Conservation (phyloP, 2,888 invertebrate genomes). For the Cephus rjabovi region DNA sequence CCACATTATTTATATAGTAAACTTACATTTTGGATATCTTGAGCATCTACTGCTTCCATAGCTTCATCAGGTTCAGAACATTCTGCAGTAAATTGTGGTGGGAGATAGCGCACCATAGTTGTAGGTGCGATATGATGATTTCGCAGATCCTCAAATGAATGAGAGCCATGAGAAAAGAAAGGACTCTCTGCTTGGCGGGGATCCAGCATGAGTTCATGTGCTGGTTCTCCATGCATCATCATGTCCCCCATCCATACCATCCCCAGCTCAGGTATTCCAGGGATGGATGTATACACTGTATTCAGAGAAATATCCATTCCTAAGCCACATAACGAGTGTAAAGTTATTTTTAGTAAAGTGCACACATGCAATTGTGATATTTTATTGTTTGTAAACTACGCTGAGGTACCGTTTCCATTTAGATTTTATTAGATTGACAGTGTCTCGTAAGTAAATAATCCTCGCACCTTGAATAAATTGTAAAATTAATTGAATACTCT, state of each 20-base stretch:
- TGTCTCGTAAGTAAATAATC: neutral
- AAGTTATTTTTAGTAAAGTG: neutral
- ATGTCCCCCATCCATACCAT: slow-evolving; percentile 78
- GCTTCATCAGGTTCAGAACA: slow-evolving; percentile 63
- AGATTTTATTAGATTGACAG: neutral
- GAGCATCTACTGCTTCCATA: slow-evolving; percentile 58
- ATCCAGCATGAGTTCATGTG: slow-evolving; percentile 63
- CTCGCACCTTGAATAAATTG: neutral
- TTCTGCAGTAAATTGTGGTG: slow-evolving; percentile 58
- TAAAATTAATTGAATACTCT: neutral
- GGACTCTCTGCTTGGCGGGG: slow-evolving; percentile 61
- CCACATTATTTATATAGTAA: neutral
- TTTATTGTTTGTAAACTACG: neutral
- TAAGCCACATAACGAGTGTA: slow-evolving; percentile 32
- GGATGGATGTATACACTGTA: slow-evolving; percentile 67
- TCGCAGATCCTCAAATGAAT: slow-evolving; percentile 60
- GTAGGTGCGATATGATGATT: slow-evolving; percentile 62
- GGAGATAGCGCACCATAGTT: slow-evolving; percentile 61
- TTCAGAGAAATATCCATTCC: slow-evolving; percentile 57
- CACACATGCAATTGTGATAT: neutral
- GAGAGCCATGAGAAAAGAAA: slow-evolving; percentile 58
- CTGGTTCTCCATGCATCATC: slow-evolving; percentile 63
- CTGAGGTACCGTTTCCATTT: neutral
- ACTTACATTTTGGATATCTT: slow-evolving; percentile 59
- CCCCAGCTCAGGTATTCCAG: slow-evolving; percentile 72